Evolutionary conservation across 2,888 invertebrate genomes (phyloP).

Genomic region (Callimorpha dominula): DNA sequence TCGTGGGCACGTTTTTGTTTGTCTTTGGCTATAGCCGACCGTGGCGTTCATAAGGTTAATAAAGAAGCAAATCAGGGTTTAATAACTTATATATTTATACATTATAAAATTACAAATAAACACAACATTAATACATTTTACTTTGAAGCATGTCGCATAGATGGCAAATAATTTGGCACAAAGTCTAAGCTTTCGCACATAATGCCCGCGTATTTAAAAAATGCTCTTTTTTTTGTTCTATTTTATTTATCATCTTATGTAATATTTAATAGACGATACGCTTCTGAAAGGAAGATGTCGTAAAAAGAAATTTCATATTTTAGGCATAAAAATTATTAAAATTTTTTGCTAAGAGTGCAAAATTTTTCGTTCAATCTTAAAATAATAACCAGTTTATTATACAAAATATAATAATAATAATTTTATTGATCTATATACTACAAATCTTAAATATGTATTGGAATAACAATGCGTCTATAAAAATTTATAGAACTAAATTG

Average conservation of each 20-base stretch:
- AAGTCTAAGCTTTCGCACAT: constrained; percentile 63
- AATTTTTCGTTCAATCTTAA: constrained; percentile 5
- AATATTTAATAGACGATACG: not conserved
- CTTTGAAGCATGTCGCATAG: constrained; percentile 64
- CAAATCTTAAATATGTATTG: constrained; percentile 34
- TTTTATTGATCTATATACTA: constrained; percentile 43
- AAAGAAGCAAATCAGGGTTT: constrained; percentile 26
- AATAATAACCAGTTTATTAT: constrained; percentile 17
- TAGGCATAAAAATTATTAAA: not conserved
- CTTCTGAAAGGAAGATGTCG: not conserved
- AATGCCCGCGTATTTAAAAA: constrained; percentile 35
- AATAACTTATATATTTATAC: constrained; percentile 75
- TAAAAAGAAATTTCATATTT: constrained; percentile 3
- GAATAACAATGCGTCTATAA: constrained; percentile 39
- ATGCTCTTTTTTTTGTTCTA: not conserved
- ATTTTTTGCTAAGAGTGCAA: not conserved
- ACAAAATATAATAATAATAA: constrained; percentile 46
- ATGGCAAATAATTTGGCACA: constrained; percentile 85
- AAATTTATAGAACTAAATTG: constrained; percentile 17
- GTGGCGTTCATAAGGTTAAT: constrained; percentile 4
- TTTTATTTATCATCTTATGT: not conserved
- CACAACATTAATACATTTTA: constrained; percentile 70
- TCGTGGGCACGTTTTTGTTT: too few species aligned
- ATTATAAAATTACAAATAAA: constrained; percentile 79
- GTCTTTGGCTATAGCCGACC: too few species aligned